Evolutionary conservation across 2,113 vertebrate species (phyloP).

Genomic region (Gracilinanus agilis): DNA sequence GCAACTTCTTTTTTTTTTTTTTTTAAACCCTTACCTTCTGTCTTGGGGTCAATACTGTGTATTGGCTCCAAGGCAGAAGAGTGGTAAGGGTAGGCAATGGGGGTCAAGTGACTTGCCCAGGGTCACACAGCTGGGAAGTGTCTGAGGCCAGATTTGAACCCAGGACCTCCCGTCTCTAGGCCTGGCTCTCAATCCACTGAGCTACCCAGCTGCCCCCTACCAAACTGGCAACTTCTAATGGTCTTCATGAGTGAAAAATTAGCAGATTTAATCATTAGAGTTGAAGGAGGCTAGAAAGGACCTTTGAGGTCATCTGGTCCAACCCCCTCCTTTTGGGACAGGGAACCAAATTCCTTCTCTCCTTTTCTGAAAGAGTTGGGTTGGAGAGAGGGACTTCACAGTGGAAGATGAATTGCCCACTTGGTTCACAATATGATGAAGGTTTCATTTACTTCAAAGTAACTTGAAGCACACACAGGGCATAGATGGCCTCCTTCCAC

Average conservation of each 20-base stretch:
- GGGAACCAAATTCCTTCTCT: not conserved
- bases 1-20: too few relatives aligned
- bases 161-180: too few relatives aligned
- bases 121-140: too few relatives aligned
- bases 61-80: too few relatives aligned
- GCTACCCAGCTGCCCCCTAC: too few relatives aligned
- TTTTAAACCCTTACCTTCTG: too few relatives aligned
- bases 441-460: not conserved
- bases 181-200: too few relatives aligned
- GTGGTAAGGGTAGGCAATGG: too few relatives aligned
- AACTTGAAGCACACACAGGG: not conserved
- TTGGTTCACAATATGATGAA: not conserved
- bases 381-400: not conserved
- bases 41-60: too few relatives aligned
- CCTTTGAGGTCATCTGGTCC: not conserved
- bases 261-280: not conserved
- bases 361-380: not conserved
- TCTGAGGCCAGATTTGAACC: too few relatives aligned
- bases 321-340: not conserved
- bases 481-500: constrained; percentile 8
- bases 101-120: too few relatives aligned
- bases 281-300: not conserved
- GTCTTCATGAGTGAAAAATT: not conserved
- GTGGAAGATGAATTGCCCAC: not conserved
- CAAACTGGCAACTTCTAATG: not conserved